Evolutionary conservation across 2,113 vertebrate genomes (phyloP), one percentile per base, ranked within the genome.

Genomic region (Psephotus haematonotus): DNA sequence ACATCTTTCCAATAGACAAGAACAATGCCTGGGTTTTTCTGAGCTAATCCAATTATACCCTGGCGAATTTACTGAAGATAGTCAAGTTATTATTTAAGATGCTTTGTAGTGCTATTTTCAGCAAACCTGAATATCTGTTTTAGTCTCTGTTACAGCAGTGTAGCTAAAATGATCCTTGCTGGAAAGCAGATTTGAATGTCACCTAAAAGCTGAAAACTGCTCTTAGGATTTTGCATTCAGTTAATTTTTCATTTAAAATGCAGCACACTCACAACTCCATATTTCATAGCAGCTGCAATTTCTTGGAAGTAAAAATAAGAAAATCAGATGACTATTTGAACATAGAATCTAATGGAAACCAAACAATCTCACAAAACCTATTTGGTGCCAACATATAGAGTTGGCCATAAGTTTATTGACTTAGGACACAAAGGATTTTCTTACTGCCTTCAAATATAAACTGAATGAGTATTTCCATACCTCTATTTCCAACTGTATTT

Each of bases 291-390:
- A 93, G 27, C 55, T 88, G 23, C 37, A 3, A 2, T 93, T 93
- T 75, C 41, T 69, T 92, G 63, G 53, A 91, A 88, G 25, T 69
- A 69, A 96, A 93, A 92, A 92, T 69, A 92, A 72, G 68, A 82
- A 94, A 95, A 91, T 78, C 47, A 57, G 60, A 63, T 46, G 88
- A 78, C 87, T 80, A 77, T 50, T 81, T 69, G 46, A 86, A 95
- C 79, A 90, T 86, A 63, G 81, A 96, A 95, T 90, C 49, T 96
- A 96, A 93, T 92, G 62, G 91, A 96, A 97, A 95, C 71, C 3
- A 78, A 92, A 96, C 83, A 55, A 89, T 77, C 55, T 88, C 74
- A 82, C 70, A 95, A 82, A 95, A 96, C 96, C 84, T 68, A 87
- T 97, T 94, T 94, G 67, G 27, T 81, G 44, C 13, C 87, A 95